A percentile compares a stretch with the other conserved stretches of the same genome.
Conservation (phyloP, 2,797 vertebrate species). For the Euphonia xanthogaster region DNA sequence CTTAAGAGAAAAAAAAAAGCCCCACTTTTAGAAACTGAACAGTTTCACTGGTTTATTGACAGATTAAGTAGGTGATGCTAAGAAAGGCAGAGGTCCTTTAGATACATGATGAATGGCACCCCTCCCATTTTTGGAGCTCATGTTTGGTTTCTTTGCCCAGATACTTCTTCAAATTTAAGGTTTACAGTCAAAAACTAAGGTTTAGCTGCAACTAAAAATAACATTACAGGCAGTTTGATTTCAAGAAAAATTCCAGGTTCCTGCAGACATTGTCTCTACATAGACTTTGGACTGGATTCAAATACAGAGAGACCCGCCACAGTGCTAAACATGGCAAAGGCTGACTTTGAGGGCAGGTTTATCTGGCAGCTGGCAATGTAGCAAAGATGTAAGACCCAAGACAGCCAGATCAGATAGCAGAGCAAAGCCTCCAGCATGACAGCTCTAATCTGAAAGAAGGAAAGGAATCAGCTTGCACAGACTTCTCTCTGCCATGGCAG, state of each 20-base stretch:
- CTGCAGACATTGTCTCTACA: not conserved
- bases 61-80: not conserved
- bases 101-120: not conserved
- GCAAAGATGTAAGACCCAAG: not conserved
- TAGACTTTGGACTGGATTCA: not conserved
- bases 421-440: not conserved
- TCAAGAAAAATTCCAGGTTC: not conserved
- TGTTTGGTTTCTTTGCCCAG: not conserved
- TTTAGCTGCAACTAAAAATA: not conserved
- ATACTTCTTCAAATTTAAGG: not conserved
- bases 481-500: not conserved
- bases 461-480: not conserved
- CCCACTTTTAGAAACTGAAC: not conserved
- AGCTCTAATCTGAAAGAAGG: not conserved
- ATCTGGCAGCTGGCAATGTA: not conserved
- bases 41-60: not conserved
- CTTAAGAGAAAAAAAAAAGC: not conserved
- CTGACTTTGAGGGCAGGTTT: not conserved
- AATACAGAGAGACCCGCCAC: not conserved
- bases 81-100: not conserved
- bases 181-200: not conserved
- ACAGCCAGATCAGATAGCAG: not conserved
- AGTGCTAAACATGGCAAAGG: not conserved
- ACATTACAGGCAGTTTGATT: not conserved
- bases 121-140: not conserved